phyloP scores from a whole-genome alignment of 2,888 invertebrate genomes.

The Anorthoa munda region DNA sequence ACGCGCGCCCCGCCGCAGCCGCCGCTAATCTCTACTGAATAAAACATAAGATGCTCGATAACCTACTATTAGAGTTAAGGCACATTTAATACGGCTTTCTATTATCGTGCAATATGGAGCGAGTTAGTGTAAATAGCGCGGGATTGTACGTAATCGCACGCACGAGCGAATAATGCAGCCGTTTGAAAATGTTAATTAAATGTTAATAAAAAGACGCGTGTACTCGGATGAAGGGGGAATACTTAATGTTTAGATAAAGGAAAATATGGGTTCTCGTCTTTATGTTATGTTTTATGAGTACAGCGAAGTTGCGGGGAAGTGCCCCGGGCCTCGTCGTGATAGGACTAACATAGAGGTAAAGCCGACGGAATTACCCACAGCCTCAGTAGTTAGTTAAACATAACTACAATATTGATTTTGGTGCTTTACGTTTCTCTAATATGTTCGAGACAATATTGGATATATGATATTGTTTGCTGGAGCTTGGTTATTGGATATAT shows the following conservation, averaged over 20 bases:
- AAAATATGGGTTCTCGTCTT: constrained; percentile 63
- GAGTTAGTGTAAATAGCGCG: constrained; percentile 64
- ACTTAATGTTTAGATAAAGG: constrained; percentile 66
- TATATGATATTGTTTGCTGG: constrained; percentile 73
- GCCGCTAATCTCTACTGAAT: constrained; percentile 87
- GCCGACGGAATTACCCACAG: constrained; percentile 75
- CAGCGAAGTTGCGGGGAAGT: constrained; percentile 63
- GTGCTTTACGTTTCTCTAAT: constrained; percentile 72
- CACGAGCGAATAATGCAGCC: constrained; percentile 79
- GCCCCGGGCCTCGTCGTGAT: constrained; percentile 70
- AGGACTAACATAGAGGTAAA: constrained; percentile 74
- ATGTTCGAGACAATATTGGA: constrained; percentile 77
- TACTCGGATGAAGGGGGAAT: constrained; percentile 73
- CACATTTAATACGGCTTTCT: constrained; percentile 86
- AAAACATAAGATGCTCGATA: constrained; percentile 89
- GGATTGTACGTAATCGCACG: constrained; percentile 77
- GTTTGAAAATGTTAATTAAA: constrained; percentile 84
- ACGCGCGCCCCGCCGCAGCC: constrained; percentile 76
- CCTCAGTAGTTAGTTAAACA: constrained; percentile 76
- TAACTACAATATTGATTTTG: constrained; percentile 79
- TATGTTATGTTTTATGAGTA: constrained; percentile 61
- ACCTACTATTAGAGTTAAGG: constrained; percentile 87
- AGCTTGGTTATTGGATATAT: constrained; percentile 26
- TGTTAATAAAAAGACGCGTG: constrained; percentile 82
- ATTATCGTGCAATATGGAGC: constrained; percentile 80